These are phyloP conservation scores for Nyctibius grandis DNA, from an alignment of 2,797 vertebrate species.

Conservation along the genomic window DNA sequence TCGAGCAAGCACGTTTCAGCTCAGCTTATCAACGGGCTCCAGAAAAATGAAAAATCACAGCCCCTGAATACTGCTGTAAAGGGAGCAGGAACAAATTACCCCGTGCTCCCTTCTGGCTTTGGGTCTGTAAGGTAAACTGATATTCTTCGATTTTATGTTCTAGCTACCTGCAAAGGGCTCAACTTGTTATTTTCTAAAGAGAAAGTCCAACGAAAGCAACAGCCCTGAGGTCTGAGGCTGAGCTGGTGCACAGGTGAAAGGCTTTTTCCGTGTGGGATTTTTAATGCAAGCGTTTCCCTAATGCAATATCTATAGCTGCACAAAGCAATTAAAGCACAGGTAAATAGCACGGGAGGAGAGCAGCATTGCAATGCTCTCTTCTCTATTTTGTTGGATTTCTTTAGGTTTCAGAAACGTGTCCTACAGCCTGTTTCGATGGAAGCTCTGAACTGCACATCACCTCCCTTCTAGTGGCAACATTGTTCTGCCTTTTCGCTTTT, in stretches of 20 bases:
- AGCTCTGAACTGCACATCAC: not conserved
- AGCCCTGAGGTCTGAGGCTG: not conserved
- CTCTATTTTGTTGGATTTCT: rapidly evolving
- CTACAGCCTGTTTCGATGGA: not conserved
- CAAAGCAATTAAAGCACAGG: rapidly evolving
- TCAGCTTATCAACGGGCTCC: not conserved
- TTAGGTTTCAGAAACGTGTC: rapidly evolving
- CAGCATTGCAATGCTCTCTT: rapidly evolving
- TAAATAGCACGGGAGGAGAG: rapidly evolving
- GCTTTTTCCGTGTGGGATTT: not conserved
- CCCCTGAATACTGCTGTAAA: too few species aligned
- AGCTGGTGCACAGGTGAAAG: not conserved
- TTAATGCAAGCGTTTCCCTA: not conserved
- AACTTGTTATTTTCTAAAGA: not conserved
- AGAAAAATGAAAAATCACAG: not conserved
- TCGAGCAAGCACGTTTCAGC: not conserved
- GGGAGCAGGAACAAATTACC: not conserved
- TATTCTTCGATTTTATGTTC: not conserved
- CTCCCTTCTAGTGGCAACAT: not conserved
- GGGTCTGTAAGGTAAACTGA: not conserved
- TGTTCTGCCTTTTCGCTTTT: not conserved
- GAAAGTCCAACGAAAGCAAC: not conserved
- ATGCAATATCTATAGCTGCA: rapidly evolving
- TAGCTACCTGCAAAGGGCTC: not conserved
- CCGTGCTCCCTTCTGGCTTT: not conserved